Evolutionary conservation across 2,888 invertebrate species (phyloP).

Genomic region (Agrotis exclamationis): DNA sequence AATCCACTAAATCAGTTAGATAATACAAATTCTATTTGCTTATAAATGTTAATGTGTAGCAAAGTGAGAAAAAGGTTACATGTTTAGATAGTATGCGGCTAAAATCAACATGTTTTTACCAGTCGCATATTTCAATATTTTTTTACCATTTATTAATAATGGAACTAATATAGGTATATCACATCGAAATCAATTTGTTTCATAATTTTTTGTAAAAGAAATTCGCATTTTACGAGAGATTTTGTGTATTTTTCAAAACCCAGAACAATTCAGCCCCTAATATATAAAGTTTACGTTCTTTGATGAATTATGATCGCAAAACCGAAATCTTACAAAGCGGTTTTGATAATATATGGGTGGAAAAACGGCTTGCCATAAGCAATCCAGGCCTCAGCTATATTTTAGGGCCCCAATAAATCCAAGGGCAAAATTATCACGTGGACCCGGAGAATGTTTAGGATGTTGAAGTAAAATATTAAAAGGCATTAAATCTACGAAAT

Average conservation of each 20-base stretch:
- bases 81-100: slow-evolving; percentile 18
- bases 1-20: slow-evolving; percentile 5
- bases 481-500: slow-evolving; percentile 43
- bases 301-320: slow-evolving; percentile 52
- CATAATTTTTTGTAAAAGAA: slow-evolving; percentile 24
- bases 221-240: background rate
- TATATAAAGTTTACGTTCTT: slow-evolving; percentile 38
- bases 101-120: background rate
- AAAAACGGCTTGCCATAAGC: slow-evolving; percentile 43
- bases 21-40: slow-evolving; percentile 8
- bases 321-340: slow-evolving; percentile 50
- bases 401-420: slow-evolving; percentile 68
- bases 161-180: too few relatives aligned
- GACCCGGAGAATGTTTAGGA: slow-evolving; percentile 57
- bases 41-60: background rate
- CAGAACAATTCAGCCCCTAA: slow-evolving; percentile 38
- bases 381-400: slow-evolving; percentile 51
- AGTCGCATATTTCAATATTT: background rate
- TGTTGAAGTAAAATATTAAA: slow-evolving; percentile 67
- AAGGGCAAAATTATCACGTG: slow-evolving; percentile 56
- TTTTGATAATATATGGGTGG: slow-evolving; percentile 45
- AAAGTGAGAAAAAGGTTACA: background rate
- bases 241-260: slow-evolving; percentile 20
- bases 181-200: slow-evolving; percentile 5
- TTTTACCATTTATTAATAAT: background rate